Percentiles rank a stretch among this genome's conserved stretches.
Conservation (phyloP, 2,113 vertebrate species). For the Gobiocypris rarus region DNA sequence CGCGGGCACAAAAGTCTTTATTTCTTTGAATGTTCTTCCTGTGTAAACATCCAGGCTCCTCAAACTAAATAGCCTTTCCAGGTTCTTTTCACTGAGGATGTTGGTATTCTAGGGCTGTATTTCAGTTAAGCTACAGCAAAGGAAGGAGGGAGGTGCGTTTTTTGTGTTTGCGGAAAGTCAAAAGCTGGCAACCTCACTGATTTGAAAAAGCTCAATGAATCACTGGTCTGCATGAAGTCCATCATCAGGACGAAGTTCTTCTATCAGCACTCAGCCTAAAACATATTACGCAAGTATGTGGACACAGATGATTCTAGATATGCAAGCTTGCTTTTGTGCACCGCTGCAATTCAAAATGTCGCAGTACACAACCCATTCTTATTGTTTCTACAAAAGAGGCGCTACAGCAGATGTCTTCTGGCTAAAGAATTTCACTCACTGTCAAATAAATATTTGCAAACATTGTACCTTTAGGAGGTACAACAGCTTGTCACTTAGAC, state of each 20-base stretch:
- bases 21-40: conserved; percentile 41
- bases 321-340: not conserved
- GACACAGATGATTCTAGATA: not conserved
- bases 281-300: not conserved
- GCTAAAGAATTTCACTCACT: not conserved
- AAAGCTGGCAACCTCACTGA: conserved; percentile 40
- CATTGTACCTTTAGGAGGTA: not conserved
- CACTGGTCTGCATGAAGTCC: conserved; percentile 49
- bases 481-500: not conserved
- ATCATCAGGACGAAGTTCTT: conserved; percentile 31
- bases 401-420: not conserved
- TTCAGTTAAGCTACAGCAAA: conserved; percentile 15
- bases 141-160: not conserved
- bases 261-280: conserved; percentile 22
- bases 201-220: conserved; percentile 42
- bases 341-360: not conserved
- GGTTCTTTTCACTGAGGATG: conserved; percentile 51
- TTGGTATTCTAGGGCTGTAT: conserved; percentile 58
- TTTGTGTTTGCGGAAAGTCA: conserved; percentile 24
- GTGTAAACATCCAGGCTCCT: conserved; percentile 36
- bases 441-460: not conserved
- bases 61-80: conserved; percentile 48
- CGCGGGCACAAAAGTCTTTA: conserved; percentile 38
- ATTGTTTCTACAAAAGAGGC: not conserved
- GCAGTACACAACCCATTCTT: not conserved